Conservation (phyloP, 1,140 invertebrate genomes). For the Phortica variegata region DNA sequence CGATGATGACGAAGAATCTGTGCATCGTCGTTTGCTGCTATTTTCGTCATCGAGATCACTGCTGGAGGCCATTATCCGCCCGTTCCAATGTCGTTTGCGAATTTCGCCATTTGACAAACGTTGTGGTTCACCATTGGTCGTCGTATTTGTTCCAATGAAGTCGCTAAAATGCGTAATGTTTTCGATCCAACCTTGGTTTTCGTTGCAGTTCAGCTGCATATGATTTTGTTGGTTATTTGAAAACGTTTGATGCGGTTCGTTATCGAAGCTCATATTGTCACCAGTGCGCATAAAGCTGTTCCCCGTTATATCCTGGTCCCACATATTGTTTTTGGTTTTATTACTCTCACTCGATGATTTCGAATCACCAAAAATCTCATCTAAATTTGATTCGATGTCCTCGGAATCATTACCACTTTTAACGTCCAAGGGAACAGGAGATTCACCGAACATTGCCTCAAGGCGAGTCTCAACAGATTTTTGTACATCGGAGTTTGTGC, state of each 20-base stretch:
- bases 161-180: conserved; percentile 51
- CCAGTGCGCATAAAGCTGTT: conserved; percentile 18
- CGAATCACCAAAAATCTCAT: conserved; percentile 51
- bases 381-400: conserved; percentile 50
- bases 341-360: conserved; percentile 34
- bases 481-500: conserved; percentile 48
- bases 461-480: conserved; percentile 53
- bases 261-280: conserved; percentile 18
- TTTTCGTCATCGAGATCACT: conserved; percentile 43
- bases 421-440: conserved; percentile 45
- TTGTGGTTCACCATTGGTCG: conserved; percentile 18
- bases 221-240: conserved; percentile 38
- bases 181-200: conserved; percentile 52
- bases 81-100: conserved; percentile 49
- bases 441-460: conserved; percentile 56
- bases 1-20: conserved; percentile 36
- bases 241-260: conserved; percentile 20
- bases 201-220: conserved; percentile 46
- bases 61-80: conserved; percentile 42
- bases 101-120: conserved; percentile 31
- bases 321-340: conserved; percentile 40
- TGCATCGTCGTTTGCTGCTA: conserved; percentile 44
- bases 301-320: conserved; percentile 29
- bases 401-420: conserved; percentile 41
- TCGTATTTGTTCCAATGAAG: conserved; percentile 29